Evolutionary conservation across 2,888 invertebrate species (phyloP).

Genomic region (Lycocerus yunnanus): DNA sequence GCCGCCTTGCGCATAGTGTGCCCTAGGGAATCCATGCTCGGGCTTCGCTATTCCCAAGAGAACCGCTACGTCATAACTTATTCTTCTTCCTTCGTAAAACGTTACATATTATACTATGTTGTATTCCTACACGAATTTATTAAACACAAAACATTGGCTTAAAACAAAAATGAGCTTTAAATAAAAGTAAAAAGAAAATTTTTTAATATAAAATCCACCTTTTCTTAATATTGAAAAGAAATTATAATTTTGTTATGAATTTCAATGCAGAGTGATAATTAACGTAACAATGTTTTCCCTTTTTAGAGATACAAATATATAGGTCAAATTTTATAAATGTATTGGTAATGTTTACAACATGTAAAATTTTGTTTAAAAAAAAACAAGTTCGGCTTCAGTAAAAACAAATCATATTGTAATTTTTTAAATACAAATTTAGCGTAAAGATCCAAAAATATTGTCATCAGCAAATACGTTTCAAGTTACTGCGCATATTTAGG

Average conservation of each 20-base stretch:
- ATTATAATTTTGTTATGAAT: neutral
- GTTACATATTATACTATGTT: conserved; percentile 47
- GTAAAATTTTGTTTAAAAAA: neutral
- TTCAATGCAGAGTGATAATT: neutral
- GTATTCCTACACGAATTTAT: conserved; percentile 42
- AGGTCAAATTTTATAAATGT: neutral
- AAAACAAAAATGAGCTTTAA: conserved; percentile 22
- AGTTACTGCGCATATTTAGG: conserved; percentile 57
- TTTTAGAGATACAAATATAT: neutral
- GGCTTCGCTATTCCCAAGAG: conserved; percentile 48
- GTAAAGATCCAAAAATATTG: conserved; percentile 36
- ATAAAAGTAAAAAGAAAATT: neutral
- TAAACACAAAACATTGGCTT: conserved; percentile 33
- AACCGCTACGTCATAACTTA: conserved; percentile 55
- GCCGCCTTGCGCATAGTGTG: conserved; percentile 76
- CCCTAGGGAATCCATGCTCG: conserved; percentile 60
- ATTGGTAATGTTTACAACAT: neutral
- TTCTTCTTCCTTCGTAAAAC: conserved; percentile 52
- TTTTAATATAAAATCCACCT: neutral
- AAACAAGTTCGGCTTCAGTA: neutral
- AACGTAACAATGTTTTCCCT: neutral
- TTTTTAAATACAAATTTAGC: conserved; percentile 22
- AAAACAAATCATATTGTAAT: neutral
- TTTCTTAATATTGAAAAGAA: neutral
- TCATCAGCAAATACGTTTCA: conserved; percentile 63